These are phyloP conservation scores for Euzetes globulus DNA, from an alignment of 2,888 invertebrate species.

Conservation along the genomic window DNA sequence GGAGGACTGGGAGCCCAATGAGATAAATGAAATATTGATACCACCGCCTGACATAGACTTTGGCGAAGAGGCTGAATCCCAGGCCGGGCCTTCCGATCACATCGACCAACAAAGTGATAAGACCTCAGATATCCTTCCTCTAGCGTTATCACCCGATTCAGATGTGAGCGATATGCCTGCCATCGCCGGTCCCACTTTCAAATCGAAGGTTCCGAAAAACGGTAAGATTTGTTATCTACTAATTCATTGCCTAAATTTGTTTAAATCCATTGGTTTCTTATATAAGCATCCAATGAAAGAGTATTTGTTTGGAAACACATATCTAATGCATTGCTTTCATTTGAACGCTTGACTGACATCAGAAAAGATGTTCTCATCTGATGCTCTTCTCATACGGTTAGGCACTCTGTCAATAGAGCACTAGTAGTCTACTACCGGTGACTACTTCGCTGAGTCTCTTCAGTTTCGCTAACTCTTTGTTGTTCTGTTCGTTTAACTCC, in stretches of 20 bases:
- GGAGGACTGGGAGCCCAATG: constrained; percentile 25
- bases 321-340: not conserved
- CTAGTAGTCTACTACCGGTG: not conserved
- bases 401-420: not conserved
- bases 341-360: not conserved
- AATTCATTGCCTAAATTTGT: not conserved
- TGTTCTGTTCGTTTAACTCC: not conserved
- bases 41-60: not conserved
- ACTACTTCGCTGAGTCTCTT: constrained; percentile 16
- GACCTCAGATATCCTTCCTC: constrained; percentile 22
- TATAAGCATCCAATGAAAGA: too few species aligned
- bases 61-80: not conserved
- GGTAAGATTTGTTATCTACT: constrained; percentile 36
- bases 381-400: not conserved
- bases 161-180: constrained; percentile 32
- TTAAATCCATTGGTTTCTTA: not conserved
- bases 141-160: constrained; percentile 28
- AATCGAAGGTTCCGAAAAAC: constrained; percentile 39
- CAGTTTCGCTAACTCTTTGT: not conserved
- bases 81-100: not conserved
- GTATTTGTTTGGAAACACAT: not conserved
- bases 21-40: not conserved
- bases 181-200: constrained; percentile 35
- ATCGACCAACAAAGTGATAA: constrained; percentile 24
- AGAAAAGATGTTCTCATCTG: not conserved